Base-by-base conservation (phyloP, 2,888 invertebrate genomes). In the Pammene fasciana region DNA sequence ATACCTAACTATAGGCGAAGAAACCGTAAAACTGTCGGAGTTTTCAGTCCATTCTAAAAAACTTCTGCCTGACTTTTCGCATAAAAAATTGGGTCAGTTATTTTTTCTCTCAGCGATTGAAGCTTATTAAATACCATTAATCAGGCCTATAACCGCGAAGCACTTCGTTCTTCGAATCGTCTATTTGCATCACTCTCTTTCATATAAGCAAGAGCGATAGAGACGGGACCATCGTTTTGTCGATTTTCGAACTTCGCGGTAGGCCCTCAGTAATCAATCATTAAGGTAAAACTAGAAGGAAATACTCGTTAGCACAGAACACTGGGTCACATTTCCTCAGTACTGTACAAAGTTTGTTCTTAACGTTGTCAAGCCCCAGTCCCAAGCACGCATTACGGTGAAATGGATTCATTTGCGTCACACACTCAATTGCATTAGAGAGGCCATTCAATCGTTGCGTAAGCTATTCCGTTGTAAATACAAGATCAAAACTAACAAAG, bases 351-450 rank as follows among this genome's bases (percentile, higher is more conserved):
- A 34, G 34, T 18, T 34, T 34, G 34, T 34, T 54, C 13, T 0
- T 34, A 54, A 62, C 26, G 45, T 38, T 45, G 55, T 61, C 54
- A 65, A 48, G 60, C 56, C 56, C 55, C 62, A 48, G 60, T 52
- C 56, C 55, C 62, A 54, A 56, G 70, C 60, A 68, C 68, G 71
- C 67, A 64, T 62, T 67, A 64, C 65, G 54, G 75, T 77, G 76
- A 80, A 82, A 80, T 80, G 76, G 76, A 84, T 82, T 83, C 72
- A 78, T 83, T 80, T 82, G 81, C 84, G 83, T 84, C 82, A 85
- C 78, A 72, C 65, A 79, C 78, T 80, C 79, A 83, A 84, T 86
- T 82, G 82, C 83, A 85, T 83, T 84, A 83, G 80, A 82, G 83
- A 82, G 82, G 82, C 83, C 80, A 79, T 83, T 83, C 73, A 81